Percentiles rank a stretch among this genome's conserved stretches.
Conservation (phyloP, 2,888 invertebrate genomes). For the Drosophila nr. medialis region DNA sequence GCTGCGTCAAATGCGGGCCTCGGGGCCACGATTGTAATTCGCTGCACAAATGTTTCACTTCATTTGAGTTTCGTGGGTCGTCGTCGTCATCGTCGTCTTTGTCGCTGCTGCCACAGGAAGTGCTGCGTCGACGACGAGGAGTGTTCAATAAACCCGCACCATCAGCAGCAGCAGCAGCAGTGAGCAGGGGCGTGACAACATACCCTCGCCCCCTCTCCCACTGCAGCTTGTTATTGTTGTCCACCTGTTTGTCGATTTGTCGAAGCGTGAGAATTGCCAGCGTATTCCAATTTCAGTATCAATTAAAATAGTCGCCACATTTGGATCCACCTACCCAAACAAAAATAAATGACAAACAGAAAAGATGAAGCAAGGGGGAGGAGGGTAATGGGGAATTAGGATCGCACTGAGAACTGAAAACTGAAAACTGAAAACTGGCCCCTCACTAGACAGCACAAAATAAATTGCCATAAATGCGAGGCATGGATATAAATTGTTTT, state of each 20-base stretch:
- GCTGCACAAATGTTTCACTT: conserved; percentile 80
- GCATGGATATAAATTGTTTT: conserved; percentile 78
- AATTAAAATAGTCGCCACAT: conserved; percentile 56
- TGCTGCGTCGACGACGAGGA: conserved; percentile 47
- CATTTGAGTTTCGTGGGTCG: conserved; percentile 75
- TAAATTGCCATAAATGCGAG: conserved; percentile 73
- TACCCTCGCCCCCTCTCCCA: conserved; percentile 4
- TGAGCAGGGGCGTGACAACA: conserved; percentile 28
- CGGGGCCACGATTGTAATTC: conserved; percentile 70
- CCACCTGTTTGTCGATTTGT: conserved; percentile 44
- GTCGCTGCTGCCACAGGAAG: conserved; percentile 65
- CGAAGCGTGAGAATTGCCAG: conserved; percentile 44
- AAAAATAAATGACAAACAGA: background rate
- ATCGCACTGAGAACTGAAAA: conserved; percentile 23
- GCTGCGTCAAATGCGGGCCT: conserved; percentile 56
- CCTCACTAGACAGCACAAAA: conserved; percentile 58
- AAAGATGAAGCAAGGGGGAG: conserved; percentile 17
- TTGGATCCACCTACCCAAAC: conserved; percentile 36
- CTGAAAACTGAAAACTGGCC: conserved; percentile 29
- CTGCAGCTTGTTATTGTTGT: conserved; percentile 13
- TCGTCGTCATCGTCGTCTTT: conserved; percentile 19
- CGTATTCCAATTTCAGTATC: conserved; percentile 26
- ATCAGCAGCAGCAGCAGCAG: background rate
- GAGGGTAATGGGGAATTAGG: background rate
- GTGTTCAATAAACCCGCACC: conserved; percentile 49